These are phyloP conservation scores for Hartigia nigra DNA, from an alignment of 2,888 invertebrate genomes.

Conservation along the genomic window DNA sequence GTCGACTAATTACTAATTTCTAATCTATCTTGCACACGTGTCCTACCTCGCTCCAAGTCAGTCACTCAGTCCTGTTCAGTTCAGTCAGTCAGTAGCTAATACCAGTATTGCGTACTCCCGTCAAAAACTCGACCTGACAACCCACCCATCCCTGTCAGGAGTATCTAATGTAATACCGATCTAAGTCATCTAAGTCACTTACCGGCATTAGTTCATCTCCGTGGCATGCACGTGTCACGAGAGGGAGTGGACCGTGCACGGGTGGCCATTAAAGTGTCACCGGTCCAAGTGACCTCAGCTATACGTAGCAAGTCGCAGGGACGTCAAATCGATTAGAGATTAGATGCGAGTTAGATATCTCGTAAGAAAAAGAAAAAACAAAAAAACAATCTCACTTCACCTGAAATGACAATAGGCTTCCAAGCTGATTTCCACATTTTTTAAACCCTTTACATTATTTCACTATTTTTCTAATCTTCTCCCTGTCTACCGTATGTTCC, in stretches of 20 bases:
- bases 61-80: neutral
- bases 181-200: neutral
- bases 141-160: neutral
- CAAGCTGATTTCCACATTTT: neutral
- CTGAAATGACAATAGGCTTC: neutral
- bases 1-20: slow-evolving; percentile 7
- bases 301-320: neutral
- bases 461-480: too few species aligned
- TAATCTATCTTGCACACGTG: slow-evolving; percentile 3
- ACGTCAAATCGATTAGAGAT: neutral
- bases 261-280: slow-evolving; percentile 1
- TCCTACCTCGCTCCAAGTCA: neutral
- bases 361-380: too few species aligned
- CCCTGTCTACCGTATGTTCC: too few species aligned
- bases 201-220: neutral
- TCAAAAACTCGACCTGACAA: slow-evolving; percentile 4
- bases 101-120: neutral
- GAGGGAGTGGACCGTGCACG: neutral
- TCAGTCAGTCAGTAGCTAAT: neutral
- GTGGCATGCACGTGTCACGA: neutral
- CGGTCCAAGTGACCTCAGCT: neutral
- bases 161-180: neutral
- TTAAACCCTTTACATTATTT: neutral
- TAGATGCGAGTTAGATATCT: neutral
- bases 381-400: neutral